These are phyloP conservation scores for Galeopsomyia nigrocyanea DNA, from an alignment of 2,888 invertebrate species.

Conservation along the genomic window DNA sequence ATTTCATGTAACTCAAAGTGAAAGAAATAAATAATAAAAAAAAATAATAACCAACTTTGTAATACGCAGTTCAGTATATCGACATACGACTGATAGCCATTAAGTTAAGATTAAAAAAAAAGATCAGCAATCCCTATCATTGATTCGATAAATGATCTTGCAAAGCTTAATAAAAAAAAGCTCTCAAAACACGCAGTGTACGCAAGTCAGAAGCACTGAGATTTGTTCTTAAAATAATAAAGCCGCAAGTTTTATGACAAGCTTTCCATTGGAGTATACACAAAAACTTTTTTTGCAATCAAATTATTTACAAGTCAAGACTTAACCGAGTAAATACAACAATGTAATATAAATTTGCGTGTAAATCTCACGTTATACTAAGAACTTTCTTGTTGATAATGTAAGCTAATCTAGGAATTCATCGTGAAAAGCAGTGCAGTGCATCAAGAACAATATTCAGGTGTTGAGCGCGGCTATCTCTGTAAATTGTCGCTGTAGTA, in stretches of 20 bases:
- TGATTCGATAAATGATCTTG: slow-evolving; percentile 51
- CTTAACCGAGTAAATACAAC: slow-evolving; percentile 31
- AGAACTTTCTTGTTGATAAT: slow-evolving; percentile 39
- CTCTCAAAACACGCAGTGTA: slow-evolving; percentile 44
- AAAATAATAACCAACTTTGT: slow-evolving; percentile 39
- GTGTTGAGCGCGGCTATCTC: slow-evolving; percentile 50
- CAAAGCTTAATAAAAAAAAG: slow-evolving; percentile 35
- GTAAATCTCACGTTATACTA: slow-evolving; percentile 28
- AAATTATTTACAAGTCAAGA: slow-evolving; percentile 52
- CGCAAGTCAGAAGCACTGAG: slow-evolving; percentile 59
- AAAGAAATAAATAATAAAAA: slow-evolving; percentile 40
- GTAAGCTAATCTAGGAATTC: slow-evolving; percentile 47
- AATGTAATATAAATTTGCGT: slow-evolving; percentile 41
- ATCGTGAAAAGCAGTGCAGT: slow-evolving; percentile 50
- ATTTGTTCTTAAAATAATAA: slow-evolving; percentile 56
- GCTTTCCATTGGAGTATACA: slow-evolving; percentile 25
- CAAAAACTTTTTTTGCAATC: slow-evolving; percentile 54
- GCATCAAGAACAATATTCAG: slow-evolving; percentile 53
- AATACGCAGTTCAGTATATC: slow-evolving; percentile 52
- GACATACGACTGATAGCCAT: slow-evolving; percentile 66
- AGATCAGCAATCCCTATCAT: slow-evolving; percentile 58
- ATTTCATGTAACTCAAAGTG: slow-evolving; percentile 48
- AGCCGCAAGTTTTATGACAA: slow-evolving; percentile 23
- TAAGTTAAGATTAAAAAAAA: slow-evolving; percentile 62
- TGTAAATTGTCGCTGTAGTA: slow-evolving; percentile 53